These are phyloP conservation scores for Himalopsyche japonica DNA, from an alignment of 2,888 invertebrate species.

Conservation along the genomic window DNA sequence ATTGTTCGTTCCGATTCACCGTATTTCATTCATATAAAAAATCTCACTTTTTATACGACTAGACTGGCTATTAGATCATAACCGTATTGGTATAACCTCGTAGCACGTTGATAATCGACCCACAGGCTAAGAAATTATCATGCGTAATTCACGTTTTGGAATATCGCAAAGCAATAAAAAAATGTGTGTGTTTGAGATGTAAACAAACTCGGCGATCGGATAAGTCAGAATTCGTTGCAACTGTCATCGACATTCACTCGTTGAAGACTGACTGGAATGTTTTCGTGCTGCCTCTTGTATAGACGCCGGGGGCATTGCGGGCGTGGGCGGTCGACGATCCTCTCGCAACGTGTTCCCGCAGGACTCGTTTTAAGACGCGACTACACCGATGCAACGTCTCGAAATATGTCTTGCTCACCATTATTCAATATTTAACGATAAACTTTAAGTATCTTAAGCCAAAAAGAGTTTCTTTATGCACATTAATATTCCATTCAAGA, in stretches of 20 bases:
- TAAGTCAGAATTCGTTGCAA: neutral
- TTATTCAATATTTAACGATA: neutral
- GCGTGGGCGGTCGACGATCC: neutral
- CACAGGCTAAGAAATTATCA: neutral
- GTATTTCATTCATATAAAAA: neutral
- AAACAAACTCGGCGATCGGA: neutral
- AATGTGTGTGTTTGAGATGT: neutral
- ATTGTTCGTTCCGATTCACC: neutral
- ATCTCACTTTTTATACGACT: neutral
- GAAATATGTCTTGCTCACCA: neutral
- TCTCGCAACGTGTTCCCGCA: neutral
- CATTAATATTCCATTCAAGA: too few relatives aligned
- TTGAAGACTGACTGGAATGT: neutral
- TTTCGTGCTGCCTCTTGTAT: neutral
- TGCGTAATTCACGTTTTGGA: neutral
- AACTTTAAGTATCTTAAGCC: neutral
- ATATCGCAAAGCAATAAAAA: neutral
- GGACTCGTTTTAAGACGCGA: neutral
- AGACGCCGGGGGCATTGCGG: neutral
- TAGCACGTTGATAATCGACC: neutral
- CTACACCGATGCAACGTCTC: neutral
- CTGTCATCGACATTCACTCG: neutral
- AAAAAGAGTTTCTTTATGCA: too few relatives aligned
- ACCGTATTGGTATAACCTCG: constrained; percentile 42
- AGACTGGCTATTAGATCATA: constrained; percentile 48